Base-by-base conservation (phyloP, 2,888 invertebrate genomes). In the Hydropsyche betteni region DNA sequence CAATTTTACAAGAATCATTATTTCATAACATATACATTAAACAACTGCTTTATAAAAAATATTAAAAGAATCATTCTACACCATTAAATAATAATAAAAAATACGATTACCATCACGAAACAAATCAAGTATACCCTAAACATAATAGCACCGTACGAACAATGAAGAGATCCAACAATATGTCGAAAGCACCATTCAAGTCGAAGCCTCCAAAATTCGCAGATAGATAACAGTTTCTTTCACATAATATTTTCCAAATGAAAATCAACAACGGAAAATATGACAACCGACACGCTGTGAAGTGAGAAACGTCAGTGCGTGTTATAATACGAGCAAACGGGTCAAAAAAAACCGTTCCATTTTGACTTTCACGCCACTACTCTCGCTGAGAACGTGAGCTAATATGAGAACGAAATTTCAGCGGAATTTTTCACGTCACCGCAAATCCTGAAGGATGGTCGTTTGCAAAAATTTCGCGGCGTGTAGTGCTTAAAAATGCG, bases 341-440 rank as follows among this genome's bases (percentile, higher is more conserved):
- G 16, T 58, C 8, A 58, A 58, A 58, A 58, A 44, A 58, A 14
- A 16, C 14, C 24, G 58, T 24, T 58, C 58, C 58, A 58, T 58
- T 58, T 58, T 16, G 58, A 58, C 58, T 58, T 58, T 58, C 58
- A 53, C 53, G 53, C n/a, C 53, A 14, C 8, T 12, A 58, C 58
- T 58, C 58, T 58, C 58, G 16, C 58, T 58, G 8, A 16, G 16
- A 44, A 44, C 44, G 44, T 44, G 44, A 10, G 10, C 12, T 55
- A 16, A 14, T 55, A n/a, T n/a, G 24, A 14, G 55, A 14, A 5
- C 36, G 44, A 68, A 44, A 68, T 33, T 33, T 68, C 68, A 38
- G 68, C 36, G 44, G 64, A 68, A 68, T 68, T 68, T 68, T 14
- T 44, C 44, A 44, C 68, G 68, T 12, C 44, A 33, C 68, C 24